A percentile compares a stretch with the other conserved stretches of the same genome.
Evolutionary conservation across 2,113 vertebrate genomes (phyloP).

Genomic region (Eptatretus burgeri): DNA sequence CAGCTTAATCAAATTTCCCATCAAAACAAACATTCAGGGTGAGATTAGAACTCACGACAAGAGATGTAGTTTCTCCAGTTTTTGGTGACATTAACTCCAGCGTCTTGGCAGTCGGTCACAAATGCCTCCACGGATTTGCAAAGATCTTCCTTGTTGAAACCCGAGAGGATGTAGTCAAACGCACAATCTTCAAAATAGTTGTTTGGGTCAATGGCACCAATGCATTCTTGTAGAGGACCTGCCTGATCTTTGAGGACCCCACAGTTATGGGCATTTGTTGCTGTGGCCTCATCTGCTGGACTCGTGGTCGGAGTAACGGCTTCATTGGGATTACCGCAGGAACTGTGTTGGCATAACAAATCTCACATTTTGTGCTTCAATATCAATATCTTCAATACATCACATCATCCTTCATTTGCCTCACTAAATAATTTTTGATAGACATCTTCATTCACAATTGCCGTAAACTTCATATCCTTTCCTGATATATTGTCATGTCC

Average conservation of each 20-base stretch:
- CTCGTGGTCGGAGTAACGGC: neutral
- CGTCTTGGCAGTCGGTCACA: neutral
- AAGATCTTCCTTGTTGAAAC: neutral
- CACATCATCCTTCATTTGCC: too few species aligned
- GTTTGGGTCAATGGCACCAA: neutral
- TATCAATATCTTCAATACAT: too few species aligned
- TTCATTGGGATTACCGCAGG: too few species aligned
- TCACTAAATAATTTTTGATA: too few species aligned
- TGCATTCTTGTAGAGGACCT: neutral
- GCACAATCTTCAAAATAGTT: neutral
- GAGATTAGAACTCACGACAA: neutral
- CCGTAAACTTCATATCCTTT: too few species aligned
- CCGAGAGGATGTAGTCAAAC: neutral
- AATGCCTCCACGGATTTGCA: constrained; percentile 3
- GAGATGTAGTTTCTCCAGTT: neutral
- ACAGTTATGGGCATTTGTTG: neutral
- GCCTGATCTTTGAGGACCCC: neutral
- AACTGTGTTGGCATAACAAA: too few species aligned
- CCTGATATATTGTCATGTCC: too few species aligned
- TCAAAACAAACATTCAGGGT: too few species aligned
- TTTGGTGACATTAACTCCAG: neutral
- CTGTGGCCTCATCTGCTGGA: neutral
- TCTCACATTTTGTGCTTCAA: too few species aligned
- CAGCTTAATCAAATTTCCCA: too few species aligned
- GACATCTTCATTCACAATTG: too few species aligned